Base-by-base conservation (phyloP, 2,888 invertebrate genomes). In the Pediacus dermestoides region DNA sequence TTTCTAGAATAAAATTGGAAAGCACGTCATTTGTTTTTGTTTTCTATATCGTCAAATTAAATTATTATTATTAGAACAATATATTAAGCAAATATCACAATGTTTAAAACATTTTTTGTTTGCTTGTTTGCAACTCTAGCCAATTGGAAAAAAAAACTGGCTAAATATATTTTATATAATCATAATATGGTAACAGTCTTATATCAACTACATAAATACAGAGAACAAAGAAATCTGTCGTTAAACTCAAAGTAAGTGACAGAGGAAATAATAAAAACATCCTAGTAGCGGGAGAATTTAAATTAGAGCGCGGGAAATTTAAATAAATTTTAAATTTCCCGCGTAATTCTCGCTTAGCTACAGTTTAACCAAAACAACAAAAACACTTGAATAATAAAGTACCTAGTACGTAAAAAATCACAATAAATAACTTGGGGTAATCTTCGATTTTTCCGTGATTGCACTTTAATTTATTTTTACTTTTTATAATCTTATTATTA, bases 131-230 rank as follows among this genome's bases (percentile, higher is more conserved):
- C 61, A 62, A 63, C 56, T 53, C 55, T 58, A 60, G 57, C 61
- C 57, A 59, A n/a, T n/a, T n/a, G n/a, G n/a, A 60, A 61, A 53
- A 58, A 57, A 49, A 52, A 55, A 51, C 52, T 55, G 52, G 48
- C 53, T 52, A 54, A 57, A 34, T 39, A 51, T 37, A 53, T 50
- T n/a, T n/a, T 54, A 57, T 50, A 52, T 50, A 55, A 59, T 58
- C 51, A 60, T 60, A 61, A 62, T 64, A 64, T 68, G 70, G 70
- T 70, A 70, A 71, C 71, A 70, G 72, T 71, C 72, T 71, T 70
- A 64, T 64, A 53, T 62, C 60, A 66, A 65, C 62, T 63, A 64
- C 61, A 61, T 61, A 65, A 65, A 65, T 60, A 57, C 47, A 56
- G 51, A 58, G 49, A 50, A 53, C 39, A 43, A 9, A 42, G n/a